Evolutionary conservation across 2,888 invertebrate genomes (phyloP), one percentile per base, ranked within the genome.

Genomic region (Erebia epiphron): DNA sequence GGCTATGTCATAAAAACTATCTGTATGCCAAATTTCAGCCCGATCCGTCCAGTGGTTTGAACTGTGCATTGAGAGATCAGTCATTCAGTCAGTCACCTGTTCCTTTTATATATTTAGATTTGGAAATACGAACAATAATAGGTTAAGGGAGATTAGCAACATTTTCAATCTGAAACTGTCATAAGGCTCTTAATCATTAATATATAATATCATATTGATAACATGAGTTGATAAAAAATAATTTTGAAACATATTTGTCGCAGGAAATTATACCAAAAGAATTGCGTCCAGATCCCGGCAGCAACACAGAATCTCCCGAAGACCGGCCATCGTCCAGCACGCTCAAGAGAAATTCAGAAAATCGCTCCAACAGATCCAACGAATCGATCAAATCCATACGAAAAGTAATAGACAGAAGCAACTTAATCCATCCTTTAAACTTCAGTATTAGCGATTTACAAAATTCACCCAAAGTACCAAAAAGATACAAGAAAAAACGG

Each of bases 291-390:
- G 94, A 95, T 78, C 95, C 96, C 0, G 95, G 95, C 13, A 96
- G 95, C 80, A 96, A 96, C 80, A 94, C 94, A 14, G 95, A 96
- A 80, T 95, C 95, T 0, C 95, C 96, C 0, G 95, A 95, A 82
- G 94, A 95, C 43, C 84, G 89, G 60, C 94, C 95, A 0, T 81
- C 91, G 13, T 88, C 95, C 11, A 87, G 84, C 70, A 90, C 91
- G 0, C 79, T 87, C 13, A 92, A 81, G 77, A 86, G 80, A 81
- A 89, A 81, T 58, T 72, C 83, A 0, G 83, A 89, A 70, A 88
- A 85, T 70, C 84, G 86, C 64, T 82, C 82, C 54, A 86, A 86
- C 68, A 83, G 82, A 75, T 87, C 90, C 11, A 90, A 88, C 61
- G 90, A 92, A 64, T 91, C 91, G 5, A 83, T 89, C 2, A 90